Evolutionary conservation across 2,888 invertebrate genomes (phyloP).

Genomic region (Netelia virgata): DNA sequence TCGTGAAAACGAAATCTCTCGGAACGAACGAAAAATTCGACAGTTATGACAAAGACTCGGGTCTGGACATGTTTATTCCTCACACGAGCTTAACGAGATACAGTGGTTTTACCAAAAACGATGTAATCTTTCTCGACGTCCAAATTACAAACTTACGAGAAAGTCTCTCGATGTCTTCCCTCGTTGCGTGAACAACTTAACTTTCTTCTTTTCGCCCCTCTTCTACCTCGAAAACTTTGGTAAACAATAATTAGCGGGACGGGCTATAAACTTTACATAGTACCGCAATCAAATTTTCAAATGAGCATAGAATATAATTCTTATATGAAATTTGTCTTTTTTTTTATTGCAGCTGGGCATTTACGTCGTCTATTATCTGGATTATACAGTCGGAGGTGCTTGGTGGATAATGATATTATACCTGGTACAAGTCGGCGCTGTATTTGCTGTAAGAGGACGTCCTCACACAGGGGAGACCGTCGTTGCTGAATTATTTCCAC

Average conservation of each 20-base stretch:
- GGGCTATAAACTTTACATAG: too few relatives aligned
- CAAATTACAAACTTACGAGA: constrained; percentile 78
- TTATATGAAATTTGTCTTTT: background rate
- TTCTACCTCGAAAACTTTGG: background rate
- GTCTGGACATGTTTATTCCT: constrained; percentile 88
- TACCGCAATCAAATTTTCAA: too few relatives aligned
- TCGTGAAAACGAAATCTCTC: constrained; percentile 75
- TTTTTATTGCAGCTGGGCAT: constrained; percentile 89
- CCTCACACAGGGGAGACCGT: constrained; percentile 93
- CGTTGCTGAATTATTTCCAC: constrained; percentile 87
- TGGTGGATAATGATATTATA: constrained; percentile 96
- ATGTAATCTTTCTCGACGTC: constrained; percentile 88
- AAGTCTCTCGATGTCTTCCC: constrained; percentile 58
- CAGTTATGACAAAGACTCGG: constrained; percentile 75
- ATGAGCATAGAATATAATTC: background rate
- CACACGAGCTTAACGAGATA: constrained; percentile 88
- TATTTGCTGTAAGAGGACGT: constrained; percentile 94
- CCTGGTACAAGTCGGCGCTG: constrained; percentile 91
- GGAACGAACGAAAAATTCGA: constrained; percentile 62
- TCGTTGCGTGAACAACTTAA: constrained; percentile 44
- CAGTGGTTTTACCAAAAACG: constrained; percentile 87
- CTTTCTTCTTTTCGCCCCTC: background rate
- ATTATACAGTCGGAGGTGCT: constrained; percentile 92
- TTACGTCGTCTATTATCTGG: constrained; percentile 93
- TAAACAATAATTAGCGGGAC: background rate